Conservation (phyloP, 2,888 invertebrate genomes). For the Diachrysia chrysitis region DNA sequence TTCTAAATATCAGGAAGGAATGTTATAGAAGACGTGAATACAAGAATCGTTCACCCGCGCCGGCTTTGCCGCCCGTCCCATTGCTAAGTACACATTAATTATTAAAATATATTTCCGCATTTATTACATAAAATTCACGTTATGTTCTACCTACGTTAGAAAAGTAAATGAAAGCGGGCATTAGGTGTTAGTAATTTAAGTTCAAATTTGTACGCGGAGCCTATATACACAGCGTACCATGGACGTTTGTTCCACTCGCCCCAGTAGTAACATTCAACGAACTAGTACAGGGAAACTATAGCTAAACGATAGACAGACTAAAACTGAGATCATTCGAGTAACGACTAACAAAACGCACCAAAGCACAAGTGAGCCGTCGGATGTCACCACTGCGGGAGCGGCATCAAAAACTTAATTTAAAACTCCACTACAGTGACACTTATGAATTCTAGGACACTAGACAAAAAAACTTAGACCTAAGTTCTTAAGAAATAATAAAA, state of each 20-base stretch:
- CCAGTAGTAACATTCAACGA: slow-evolving; percentile 71
- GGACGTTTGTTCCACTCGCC: slow-evolving; percentile 85
- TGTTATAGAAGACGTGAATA: slow-evolving; percentile 50
- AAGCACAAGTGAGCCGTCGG: slow-evolving; percentile 60
- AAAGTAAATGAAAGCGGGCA: slow-evolving; percentile 86
- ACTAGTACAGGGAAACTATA: slow-evolving; percentile 57
- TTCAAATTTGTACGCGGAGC: slow-evolving; percentile 88
- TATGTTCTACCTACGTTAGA: slow-evolving; percentile 88
- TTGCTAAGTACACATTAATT: slow-evolving; percentile 88
- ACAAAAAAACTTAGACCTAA: slow-evolving; percentile 85
- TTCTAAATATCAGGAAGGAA: slow-evolving; percentile 51
- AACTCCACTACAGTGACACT: slow-evolving; percentile 87
- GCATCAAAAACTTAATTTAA: slow-evolving; percentile 85
- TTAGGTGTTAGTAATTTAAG: slow-evolving; percentile 84
- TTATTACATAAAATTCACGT: slow-evolving; percentile 90
- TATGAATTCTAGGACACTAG: slow-evolving; percentile 86
- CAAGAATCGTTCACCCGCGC: slow-evolving; percentile 81
- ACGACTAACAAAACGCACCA: slow-evolving; percentile 58
- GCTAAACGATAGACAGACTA: slow-evolving; percentile 68
- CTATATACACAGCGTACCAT: slow-evolving; percentile 88
- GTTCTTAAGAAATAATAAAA: slow-evolving; percentile 79
- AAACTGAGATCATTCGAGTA: slow-evolving; percentile 77
- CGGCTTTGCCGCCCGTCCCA: slow-evolving; percentile 87
- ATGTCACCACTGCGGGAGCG: slow-evolving; percentile 74
- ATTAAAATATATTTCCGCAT: slow-evolving; percentile 89